These are phyloP conservation scores for Trisateles emortualis DNA, from an alignment of 2,888 invertebrate genomes.

Conservation along the genomic window DNA sequence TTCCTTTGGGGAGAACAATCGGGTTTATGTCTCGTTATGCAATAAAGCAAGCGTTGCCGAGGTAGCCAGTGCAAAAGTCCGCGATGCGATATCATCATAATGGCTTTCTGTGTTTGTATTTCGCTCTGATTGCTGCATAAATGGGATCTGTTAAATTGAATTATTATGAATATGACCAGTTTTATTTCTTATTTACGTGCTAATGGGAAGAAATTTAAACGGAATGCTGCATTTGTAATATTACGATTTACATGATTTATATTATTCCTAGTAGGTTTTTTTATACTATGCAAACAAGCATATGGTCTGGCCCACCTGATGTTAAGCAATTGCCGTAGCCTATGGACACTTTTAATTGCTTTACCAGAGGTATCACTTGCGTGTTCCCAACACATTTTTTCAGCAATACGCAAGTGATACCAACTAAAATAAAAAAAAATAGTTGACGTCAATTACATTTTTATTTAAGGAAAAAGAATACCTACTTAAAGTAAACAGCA, in stretches of 20 bases:
- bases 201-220: neutral
- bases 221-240: no score
- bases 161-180: conserved; percentile 17
- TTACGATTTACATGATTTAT: no score
- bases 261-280: no score
- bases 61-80: conserved; percentile 32
- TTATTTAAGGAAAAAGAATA: neutral
- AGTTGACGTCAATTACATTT: no score
- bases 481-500: neutral
- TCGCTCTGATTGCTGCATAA: conserved; percentile 26
- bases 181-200: conserved; percentile 2
- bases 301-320: no score
- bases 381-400: no score
- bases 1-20: conserved; percentile 40
- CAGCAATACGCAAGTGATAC: no score
- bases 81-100: conserved; percentile 33
- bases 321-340: no score
- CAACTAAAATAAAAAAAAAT: neutral
- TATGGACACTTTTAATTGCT: no score
- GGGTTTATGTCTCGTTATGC: conserved; percentile 30
- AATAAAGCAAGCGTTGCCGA: conserved; percentile 30
- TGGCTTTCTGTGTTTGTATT: conserved; percentile 35
- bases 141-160: conserved; percentile 37
- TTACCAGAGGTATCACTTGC: no score
- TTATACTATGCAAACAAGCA: no score